Evolutionary conservation across 2,797 vertebrate genomes (phyloP).

Genomic region (Prunella strophiata): DNA sequence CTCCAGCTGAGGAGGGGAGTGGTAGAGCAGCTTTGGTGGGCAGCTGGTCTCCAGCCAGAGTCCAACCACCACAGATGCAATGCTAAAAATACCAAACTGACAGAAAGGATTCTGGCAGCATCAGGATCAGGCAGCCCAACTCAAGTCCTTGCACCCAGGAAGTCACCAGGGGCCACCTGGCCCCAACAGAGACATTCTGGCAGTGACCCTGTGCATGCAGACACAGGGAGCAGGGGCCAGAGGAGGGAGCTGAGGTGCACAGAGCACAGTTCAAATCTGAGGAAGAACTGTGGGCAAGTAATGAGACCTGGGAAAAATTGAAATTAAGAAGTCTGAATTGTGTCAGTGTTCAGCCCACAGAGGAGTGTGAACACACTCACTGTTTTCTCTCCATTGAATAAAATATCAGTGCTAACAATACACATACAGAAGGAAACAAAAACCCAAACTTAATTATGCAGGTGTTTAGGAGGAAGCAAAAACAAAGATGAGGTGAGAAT

Average conservation of each 20-base stretch:
- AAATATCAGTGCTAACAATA: background rate
- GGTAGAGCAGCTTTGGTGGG: background rate
- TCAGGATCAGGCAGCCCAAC: background rate
- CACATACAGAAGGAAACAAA: background rate
- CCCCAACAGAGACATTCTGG: fast-evolving
- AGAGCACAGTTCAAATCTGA: background rate
- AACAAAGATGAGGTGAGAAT: background rate
- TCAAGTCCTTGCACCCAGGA: background rate
- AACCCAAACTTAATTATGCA: background rate
- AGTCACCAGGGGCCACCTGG: background rate
- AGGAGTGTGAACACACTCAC: fast-evolving
- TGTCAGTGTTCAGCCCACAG: background rate
- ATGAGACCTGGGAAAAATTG: background rate
- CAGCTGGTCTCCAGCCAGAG: background rate
- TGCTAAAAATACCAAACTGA: background rate
- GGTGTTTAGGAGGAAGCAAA: background rate
- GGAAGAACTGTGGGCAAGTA: background rate
- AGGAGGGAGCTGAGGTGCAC: background rate
- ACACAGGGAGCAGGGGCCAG: background rate
- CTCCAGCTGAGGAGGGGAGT: background rate
- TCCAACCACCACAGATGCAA: background rate
- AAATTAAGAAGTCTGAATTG: background rate
- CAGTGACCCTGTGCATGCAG: background rate
- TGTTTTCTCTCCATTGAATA: background rate
- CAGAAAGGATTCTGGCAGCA: background rate